phyloP scores from a whole-genome alignment of 2,888 invertebrate species.

The Cactoblastis cactorum region DNA sequence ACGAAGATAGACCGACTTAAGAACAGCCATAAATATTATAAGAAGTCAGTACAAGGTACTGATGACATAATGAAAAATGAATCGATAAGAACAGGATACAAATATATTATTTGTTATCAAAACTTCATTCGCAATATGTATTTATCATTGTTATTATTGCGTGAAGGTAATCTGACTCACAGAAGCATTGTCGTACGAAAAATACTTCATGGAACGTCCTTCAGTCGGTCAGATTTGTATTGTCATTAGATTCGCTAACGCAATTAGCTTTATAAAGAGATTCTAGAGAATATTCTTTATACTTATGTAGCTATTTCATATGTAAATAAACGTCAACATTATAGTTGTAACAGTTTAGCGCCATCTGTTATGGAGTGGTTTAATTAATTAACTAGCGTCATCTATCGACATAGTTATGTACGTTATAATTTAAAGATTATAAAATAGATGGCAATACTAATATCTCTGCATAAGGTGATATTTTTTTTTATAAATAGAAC shows the following conservation, averaged over 20 bases:
- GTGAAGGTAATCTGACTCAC: constrained; percentile 8
- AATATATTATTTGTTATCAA: constrained; percentile 10
- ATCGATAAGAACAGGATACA: constrained; percentile 13
- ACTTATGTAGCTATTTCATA: too few relatives aligned
- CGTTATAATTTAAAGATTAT: background rate
- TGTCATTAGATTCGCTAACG: constrained; percentile 1
- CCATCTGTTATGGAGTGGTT: constrained; percentile 39
- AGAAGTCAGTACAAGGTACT: background rate
- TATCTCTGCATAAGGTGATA: background rate
- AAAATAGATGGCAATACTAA: background rate
- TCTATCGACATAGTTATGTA: background rate
- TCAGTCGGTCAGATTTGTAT: constrained; percentile 6
- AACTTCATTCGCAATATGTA: constrained; percentile 8
- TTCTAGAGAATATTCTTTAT: background rate
- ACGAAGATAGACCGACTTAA: too few relatives aligned
- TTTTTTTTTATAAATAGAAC: background rate
- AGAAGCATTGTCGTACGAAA: background rate
- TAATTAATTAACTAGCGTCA: background rate
- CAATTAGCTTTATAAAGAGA: constrained; percentile 7
- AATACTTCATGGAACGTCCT: background rate
- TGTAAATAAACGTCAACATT: too few relatives aligned
- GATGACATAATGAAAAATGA: background rate
- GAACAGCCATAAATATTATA: too few relatives aligned
- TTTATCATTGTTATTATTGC: constrained; percentile 1
- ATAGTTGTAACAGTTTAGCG: too few relatives aligned